phyloP scores from a whole-genome alignment of 2,113 vertebrate genomes.

The Trematocara stigmaticum region DNA sequence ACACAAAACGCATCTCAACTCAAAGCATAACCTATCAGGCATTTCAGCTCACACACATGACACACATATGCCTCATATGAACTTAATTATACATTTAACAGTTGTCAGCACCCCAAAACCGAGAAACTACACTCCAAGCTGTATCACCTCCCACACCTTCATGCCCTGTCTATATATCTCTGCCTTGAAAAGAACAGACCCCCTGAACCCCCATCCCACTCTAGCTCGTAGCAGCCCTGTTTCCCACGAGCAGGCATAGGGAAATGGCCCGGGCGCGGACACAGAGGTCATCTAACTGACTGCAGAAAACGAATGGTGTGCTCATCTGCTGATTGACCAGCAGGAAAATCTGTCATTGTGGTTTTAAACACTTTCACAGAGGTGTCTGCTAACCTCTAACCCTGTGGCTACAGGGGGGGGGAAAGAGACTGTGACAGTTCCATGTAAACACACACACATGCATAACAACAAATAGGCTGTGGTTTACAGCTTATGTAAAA shows the following conservation, averaged over 20 bases:
- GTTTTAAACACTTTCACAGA: conserved; percentile 63
- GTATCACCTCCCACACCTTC: neutral
- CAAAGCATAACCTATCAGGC: conserved; percentile 13
- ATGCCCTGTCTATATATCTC: neutral
- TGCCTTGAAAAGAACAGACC: neutral
- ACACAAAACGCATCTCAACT: neutral
- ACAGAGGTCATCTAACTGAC: conserved; percentile 58
- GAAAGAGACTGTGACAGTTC: neutral
- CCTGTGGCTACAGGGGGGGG: conserved; percentile 5
- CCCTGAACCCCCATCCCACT: neutral
- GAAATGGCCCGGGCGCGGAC: neutral
- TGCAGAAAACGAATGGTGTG: conserved; percentile 59
- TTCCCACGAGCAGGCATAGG: conserved; percentile 16
- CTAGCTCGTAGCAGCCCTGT: neutral
- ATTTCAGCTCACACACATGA: conserved; percentile 13
- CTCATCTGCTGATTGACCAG: conserved; percentile 64
- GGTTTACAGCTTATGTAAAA: conserved; percentile 8
- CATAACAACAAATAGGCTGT: conserved; percentile 1
- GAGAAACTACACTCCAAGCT: neutral
- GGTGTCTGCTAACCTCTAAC: conserved; percentile 57
- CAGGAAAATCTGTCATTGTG: conserved; percentile 52
- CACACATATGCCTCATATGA: conserved; percentile 39
- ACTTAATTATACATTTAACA: conserved; percentile 31
- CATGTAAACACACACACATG: conserved; percentile 25
- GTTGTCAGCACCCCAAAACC: conserved; percentile 14